Percentiles rank a stretch among this genome's conserved stretches.
Conservation (phyloP, 2,888 invertebrate genomes). For the Scaptomyza cyrtandrae region DNA sequence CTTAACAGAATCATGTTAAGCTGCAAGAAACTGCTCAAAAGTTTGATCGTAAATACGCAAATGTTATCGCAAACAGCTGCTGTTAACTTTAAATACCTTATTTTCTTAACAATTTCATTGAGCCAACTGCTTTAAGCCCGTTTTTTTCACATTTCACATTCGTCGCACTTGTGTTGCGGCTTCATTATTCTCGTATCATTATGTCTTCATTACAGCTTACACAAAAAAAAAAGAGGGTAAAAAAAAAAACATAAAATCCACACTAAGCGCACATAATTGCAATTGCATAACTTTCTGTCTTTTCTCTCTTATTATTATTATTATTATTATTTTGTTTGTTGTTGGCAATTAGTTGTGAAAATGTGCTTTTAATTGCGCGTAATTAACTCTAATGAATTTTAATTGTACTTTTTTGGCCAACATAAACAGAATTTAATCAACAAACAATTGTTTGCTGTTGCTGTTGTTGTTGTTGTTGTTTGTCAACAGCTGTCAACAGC, state of each 20-base stretch:
- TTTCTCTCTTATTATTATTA: constrained; percentile 1
- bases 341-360: constrained; percentile 70
- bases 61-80: no score
- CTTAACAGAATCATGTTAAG: background rate
- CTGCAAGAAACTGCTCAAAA: background rate
- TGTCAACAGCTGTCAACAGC: constrained; percentile 51
- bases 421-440: constrained; percentile 61
- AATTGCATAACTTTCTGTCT: constrained; percentile 26
- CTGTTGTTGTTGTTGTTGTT: constrained; percentile 17
- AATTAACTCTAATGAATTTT: constrained; percentile 73
- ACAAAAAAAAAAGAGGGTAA: no score
- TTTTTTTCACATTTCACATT: constrained; percentile 37
- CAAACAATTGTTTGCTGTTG: constrained; percentile 32
- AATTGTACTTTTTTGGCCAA: constrained; percentile 54
- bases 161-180: constrained; percentile 44
- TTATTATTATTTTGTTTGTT: constrained; percentile 2
- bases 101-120: no score
- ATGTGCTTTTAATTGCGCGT: constrained; percentile 71
- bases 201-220: constrained; percentile 3
- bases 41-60: no score
- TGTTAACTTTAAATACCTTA: no score
- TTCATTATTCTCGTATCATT: constrained; percentile 35
- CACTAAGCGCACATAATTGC: constrained; percentile 50
- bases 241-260: constrained; percentile 38
- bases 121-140: no score